A percentile compares a stretch with the other conserved stretches of the same genome.
phyloP scores from a whole-genome alignment of 2,113 vertebrate species.

The Lagopus leucura region DNA sequence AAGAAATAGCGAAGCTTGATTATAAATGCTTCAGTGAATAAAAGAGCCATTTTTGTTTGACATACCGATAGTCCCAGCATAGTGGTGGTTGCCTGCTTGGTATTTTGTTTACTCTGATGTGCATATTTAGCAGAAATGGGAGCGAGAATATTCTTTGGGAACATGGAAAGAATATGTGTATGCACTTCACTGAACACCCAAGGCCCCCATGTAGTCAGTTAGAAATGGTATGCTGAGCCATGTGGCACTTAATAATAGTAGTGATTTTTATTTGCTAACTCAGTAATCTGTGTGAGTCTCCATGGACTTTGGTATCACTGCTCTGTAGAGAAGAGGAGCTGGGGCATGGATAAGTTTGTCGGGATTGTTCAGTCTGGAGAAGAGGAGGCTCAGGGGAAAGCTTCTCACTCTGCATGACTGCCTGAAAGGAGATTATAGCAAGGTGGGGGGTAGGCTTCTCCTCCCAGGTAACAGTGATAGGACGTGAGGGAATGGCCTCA shows the following conservation, averaged over 20 bases:
- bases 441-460: too few species aligned
- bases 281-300: neutral
- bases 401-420: too few species aligned
- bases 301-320: neutral
- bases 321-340: neutral
- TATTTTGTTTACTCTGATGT: slow-evolving; percentile 52
- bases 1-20: slow-evolving; percentile 48
- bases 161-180: neutral
- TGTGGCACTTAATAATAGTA: neutral
- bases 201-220: neutral
- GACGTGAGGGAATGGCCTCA: too few species aligned
- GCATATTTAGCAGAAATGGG: slow-evolving; percentile 29
- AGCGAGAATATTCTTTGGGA: neutral
- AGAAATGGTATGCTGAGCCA: slow-evolving; percentile 33
- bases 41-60: slow-evolving; percentile 44
- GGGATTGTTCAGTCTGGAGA: too few species aligned
- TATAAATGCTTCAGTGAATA: slow-evolving; percentile 47
- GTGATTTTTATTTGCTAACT: slow-evolving; percentile 23
- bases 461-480: too few species aligned
- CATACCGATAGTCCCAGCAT: slow-evolving; percentile 17
- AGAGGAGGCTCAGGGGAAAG: too few species aligned
- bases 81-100: slow-evolving; percentile 4
- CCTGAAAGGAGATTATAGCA: too few species aligned
- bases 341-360: neutral
- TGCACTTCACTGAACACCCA: neutral